A percentile compares a stretch with the other conserved stretches of the same genome.
phyloP scores from a whole-genome alignment of 2,888 invertebrate genomes.

The Lagria hirta region DNA sequence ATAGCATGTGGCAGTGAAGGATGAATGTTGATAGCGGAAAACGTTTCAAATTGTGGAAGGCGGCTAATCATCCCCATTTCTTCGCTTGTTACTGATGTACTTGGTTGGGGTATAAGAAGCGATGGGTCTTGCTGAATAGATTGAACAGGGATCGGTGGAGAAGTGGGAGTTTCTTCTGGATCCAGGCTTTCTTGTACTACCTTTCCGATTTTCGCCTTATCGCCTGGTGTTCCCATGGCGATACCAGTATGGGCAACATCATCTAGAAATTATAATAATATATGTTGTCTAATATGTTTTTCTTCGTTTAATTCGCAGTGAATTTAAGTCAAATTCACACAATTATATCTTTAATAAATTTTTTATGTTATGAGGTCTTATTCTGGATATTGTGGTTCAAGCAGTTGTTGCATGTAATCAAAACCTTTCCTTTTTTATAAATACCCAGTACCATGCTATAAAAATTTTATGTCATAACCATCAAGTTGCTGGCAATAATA shows the following conservation, averaged over 20 bases:
- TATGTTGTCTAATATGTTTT: too few species aligned
- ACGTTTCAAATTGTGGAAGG: constrained; percentile 32
- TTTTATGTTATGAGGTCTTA: too few species aligned
- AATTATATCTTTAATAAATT: too few species aligned
- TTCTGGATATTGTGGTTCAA: too few species aligned
- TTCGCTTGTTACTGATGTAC: constrained; percentile 20
- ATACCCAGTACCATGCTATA: too few species aligned
- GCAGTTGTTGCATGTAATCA: too few species aligned
- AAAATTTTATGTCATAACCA: too few species aligned
- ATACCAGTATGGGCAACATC: constrained; percentile 55
- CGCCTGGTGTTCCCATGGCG: constrained; percentile 57
- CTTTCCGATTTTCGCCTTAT: constrained; percentile 50
- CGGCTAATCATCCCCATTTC: constrained; percentile 38
- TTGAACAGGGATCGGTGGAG: constrained; percentile 16
- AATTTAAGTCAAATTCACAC: too few species aligned
- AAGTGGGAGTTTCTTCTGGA: constrained; percentile 30
- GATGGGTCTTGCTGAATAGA: too few species aligned
- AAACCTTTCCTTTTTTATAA: too few species aligned
- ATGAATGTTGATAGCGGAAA: constrained; percentile 24
- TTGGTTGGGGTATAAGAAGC: constrained; percentile 23
- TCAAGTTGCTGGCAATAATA: too few species aligned
- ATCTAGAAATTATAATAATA: constrained; percentile 51
- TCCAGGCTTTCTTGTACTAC: constrained; percentile 45
- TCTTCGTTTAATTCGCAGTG: too few species aligned
- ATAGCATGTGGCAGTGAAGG: constrained; percentile 26